Evolutionary conservation across 2,797 vertebrate species (phyloP).

Genomic region (Clarias fuscus): DNA sequence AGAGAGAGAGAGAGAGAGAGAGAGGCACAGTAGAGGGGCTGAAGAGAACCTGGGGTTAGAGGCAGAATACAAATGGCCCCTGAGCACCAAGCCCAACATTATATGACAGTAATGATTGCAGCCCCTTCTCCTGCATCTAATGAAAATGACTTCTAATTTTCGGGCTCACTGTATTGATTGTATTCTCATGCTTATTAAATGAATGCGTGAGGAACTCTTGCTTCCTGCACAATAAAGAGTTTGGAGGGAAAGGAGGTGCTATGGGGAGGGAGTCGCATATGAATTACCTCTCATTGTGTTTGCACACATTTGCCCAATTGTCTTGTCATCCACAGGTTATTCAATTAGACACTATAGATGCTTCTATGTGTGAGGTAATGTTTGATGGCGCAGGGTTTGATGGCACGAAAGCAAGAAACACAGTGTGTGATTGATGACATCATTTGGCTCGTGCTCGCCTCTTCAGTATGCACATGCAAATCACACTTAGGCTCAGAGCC

Average conservation of each 20-base stretch:
- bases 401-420: conserved; percentile 27
- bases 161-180: conserved; percentile 76
- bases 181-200: conserved; percentile 80
- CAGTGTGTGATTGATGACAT: conserved; percentile 46
- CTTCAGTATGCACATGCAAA: conserved; percentile 50
- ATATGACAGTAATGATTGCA: conserved; percentile 76
- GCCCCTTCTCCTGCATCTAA: conserved; percentile 72
- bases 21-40: conserved; percentile 54
- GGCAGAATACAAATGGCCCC: conserved; percentile 75
- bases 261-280: conserved; percentile 23
- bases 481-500: conserved; percentile 34
- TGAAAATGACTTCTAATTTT: conserved; percentile 82
- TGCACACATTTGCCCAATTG: conserved; percentile 38
- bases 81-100: conserved; percentile 63
- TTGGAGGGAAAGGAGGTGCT: conserved; percentile 7
- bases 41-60: conserved; percentile 68
- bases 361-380: conserved; percentile 34
- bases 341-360: conserved; percentile 36
- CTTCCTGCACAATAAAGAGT: conserved; percentile 41
- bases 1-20: conserved; percentile 51
- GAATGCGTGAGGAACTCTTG: conserved; percentile 59
- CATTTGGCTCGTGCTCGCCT: conserved; percentile 43
- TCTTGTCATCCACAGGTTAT: conserved; percentile 41
- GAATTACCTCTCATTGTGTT: conserved; percentile 44
- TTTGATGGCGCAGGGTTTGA: conserved; percentile 27